These are phyloP conservation scores for Cheilosia variabilis DNA, from an alignment of 2,888 invertebrate species.

Conservation along the genomic window DNA sequence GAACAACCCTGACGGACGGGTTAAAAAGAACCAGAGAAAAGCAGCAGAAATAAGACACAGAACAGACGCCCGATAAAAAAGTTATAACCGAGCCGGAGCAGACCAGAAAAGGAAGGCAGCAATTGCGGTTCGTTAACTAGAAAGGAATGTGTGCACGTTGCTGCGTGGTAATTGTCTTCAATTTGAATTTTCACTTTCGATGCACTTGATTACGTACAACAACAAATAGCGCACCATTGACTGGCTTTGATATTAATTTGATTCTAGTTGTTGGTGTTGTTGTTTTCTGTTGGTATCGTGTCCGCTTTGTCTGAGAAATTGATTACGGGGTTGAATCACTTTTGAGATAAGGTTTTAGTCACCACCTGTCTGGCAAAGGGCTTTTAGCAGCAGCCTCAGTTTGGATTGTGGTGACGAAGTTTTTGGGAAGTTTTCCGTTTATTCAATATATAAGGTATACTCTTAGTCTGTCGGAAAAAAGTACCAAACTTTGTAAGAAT, in stretches of 20 bases:
- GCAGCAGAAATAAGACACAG: constrained; percentile 4
- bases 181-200: constrained; percentile 74
- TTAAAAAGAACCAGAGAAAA: constrained; percentile 4
- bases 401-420: constrained; percentile 46
- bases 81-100: constrained; percentile 3
- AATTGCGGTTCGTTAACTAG: constrained; percentile 67
- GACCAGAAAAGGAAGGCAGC: constrained; percentile 46
- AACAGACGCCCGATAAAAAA: constrained; percentile 21
- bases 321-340: constrained; percentile 50
- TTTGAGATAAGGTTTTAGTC: constrained; percentile 33
- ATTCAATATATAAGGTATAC: neutral
- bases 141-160: constrained; percentile 54
- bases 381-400: neutral
- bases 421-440: neutral
- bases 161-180: constrained; percentile 55
- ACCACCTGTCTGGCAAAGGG: constrained; percentile 37
- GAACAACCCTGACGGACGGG: constrained; percentile 22
- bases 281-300: neutral
- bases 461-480: neutral
- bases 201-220: constrained; percentile 70
- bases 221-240: constrained; percentile 24
- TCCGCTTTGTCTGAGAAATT: constrained; percentile 40
- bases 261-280: constrained; percentile 12
- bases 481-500: too few species aligned
- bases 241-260: constrained; percentile 49